A percentile compares a stretch with the other conserved stretches of the same genome.
phyloP scores from a whole-genome alignment of 1,140 invertebrate genomes.

The Littorina saxatilis region DNA sequence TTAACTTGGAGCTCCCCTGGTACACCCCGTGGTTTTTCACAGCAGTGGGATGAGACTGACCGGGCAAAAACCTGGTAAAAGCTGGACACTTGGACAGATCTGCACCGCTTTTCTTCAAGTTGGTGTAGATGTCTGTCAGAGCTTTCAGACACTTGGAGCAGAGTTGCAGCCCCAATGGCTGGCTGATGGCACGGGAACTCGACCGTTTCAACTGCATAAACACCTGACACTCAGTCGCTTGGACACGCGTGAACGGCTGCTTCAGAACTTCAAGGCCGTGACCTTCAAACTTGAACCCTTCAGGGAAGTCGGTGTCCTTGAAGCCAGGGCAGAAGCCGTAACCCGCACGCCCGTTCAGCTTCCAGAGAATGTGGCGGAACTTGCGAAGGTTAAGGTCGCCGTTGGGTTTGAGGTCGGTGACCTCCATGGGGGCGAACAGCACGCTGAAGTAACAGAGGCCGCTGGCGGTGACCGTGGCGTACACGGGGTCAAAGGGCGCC shows the following conservation, averaged over 20 bases:
- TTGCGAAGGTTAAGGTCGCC: not conserved
- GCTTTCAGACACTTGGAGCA: constrained; percentile 16
- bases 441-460: constrained; percentile 17
- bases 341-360: constrained; percentile 29
- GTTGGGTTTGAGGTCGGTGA: not conserved
- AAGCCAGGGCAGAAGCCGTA: constrained; percentile 35
- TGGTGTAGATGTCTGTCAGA: not conserved
- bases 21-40: not conserved
- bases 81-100: not conserved
- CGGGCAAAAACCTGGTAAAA: constrained; percentile 1
- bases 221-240: constrained; percentile 1
- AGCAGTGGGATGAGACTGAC: not conserved
- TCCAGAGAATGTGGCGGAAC: constrained; percentile 18
- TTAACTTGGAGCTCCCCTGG: not conserved
- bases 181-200: not conserved
- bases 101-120: not conserved
- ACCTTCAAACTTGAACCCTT: not conserved
- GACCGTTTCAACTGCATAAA: not conserved
- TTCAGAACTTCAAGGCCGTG: constrained; percentile 15
- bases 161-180: constrained; percentile 9
- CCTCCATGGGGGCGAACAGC: constrained; percentile 12
- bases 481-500: constrained; percentile 3
- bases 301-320: constrained; percentile 16
- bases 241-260: constrained; percentile 29
- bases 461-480: constrained; percentile 4